Evolutionary conservation across 1,140 invertebrate species (phyloP), one percentile per base, ranked within the genome.

Genomic region (Bombus balteatus): DNA sequence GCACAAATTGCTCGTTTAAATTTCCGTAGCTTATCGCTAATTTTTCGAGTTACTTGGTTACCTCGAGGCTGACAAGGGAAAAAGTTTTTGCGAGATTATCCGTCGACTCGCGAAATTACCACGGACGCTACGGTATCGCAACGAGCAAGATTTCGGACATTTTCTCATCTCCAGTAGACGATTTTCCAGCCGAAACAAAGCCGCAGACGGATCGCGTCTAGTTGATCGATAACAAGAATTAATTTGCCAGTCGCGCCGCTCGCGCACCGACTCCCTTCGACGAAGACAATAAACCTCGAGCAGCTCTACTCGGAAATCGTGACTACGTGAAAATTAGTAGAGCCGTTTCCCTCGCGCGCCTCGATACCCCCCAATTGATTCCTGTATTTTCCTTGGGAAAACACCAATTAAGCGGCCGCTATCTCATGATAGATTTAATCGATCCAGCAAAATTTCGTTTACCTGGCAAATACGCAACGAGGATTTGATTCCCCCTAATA

Each of bases 201-300:
- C 80, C 28, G 37, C 25, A 75, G 53, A 75, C 57, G n/a, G 72
- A 89, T 79, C 68, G 59, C 28, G 37, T 72, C 43, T 32, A 65
- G 71, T 89, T 80, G 82, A 89, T 89, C 76, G 72, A 87, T 87
- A 77, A 72, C 18, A 41, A 65, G 72, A 22, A 85, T 87, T 90
- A 82, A 37, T 81, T 86, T 66, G 62, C 59, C 53, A 34, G 13
- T 25, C 43, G 65, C 34, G 65, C 25, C 53, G 28, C 12, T 37
- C 53, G 73, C 43, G 5, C 53, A 15, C 25, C 53, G 12, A 62
- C 47, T 43, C 37, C 62, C 41, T 47, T 13, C n/a, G 0, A 39
- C 53, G 25, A 75, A n/a, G n/a, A 82, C 81, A 32, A 82, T 62
- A 32, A 66, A 13, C 70, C 2, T 8, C 28, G 6, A 57, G n/a